These are phyloP conservation scores for Forficula auricularia DNA, from an alignment of 1,140 invertebrate species.

Conservation along the genomic window DNA sequence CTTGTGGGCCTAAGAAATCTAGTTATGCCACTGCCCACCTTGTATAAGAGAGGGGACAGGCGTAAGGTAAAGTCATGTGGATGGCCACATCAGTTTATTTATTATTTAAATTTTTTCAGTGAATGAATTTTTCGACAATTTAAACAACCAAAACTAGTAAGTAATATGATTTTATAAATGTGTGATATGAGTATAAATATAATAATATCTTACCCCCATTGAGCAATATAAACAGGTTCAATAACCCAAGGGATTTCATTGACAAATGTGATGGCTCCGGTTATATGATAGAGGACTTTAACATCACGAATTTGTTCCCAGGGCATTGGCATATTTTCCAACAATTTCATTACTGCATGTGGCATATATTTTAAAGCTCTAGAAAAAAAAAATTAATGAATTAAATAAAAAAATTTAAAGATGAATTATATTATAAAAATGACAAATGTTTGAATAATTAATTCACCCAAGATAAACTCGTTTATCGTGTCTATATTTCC, in stretches of 20 bases:
- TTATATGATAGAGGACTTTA: conserved; percentile 92
- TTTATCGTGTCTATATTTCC: conserved; percentile 98
- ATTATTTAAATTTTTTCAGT: too few relatives aligned
- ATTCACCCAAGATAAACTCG: conserved; percentile 84
- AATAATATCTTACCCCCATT: conserved; percentile 97
- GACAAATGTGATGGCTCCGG: conserved; percentile 99
- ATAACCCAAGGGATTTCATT: conserved; percentile 99
- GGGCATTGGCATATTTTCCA: conserved; percentile 99
- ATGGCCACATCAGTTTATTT: too few relatives aligned
- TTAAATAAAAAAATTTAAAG: neutral
- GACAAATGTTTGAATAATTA: neutral
- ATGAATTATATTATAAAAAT: neutral
- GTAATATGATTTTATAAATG: too few relatives aligned
- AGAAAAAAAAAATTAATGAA: conserved; percentile 16
- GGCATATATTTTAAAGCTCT: conserved; percentile 98
- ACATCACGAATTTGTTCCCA: conserved; percentile 99
- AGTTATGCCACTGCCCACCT: too few relatives aligned
- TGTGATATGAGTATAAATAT: too few relatives aligned
- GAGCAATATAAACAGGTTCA: conserved; percentile 96
- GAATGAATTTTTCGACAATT: too few relatives aligned
- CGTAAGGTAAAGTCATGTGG: too few relatives aligned
- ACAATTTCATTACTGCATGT: conserved; percentile 93
- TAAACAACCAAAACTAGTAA: too few relatives aligned
- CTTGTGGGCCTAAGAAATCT: too few relatives aligned
- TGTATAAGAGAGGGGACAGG: too few relatives aligned